Base-by-base conservation (phyloP, 2,113 vertebrate species). In the Lanius ludovicianus region DNA sequence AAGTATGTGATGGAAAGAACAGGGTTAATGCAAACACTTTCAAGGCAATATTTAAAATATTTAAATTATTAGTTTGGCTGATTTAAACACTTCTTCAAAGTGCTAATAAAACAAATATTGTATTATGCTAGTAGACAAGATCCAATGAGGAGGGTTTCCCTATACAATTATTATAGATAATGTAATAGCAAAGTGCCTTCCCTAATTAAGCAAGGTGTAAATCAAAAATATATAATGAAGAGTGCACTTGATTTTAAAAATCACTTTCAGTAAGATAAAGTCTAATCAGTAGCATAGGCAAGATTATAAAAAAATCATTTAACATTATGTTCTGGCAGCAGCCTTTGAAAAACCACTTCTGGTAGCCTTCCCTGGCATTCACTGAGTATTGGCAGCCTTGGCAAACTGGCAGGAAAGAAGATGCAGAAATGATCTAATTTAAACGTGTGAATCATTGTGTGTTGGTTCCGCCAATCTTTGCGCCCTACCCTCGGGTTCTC, bases 341-440 rank as follows among this genome's bases (percentile, higher is more conserved):
- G 82, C 50, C 42, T 94, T 94, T 90, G 82, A 67, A 88, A 94
- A 83, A 93, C 10, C 3, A 5, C 52, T 90, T 83, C 74, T 94
- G 82, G 65, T 96, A 73, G 33, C 46, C 50, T 90, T 93, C 78
- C 78, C 67, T 95, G 90, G 87, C 85, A 79, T 30, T 64, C 70
- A 30, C 10, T 46, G n/a, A 73, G 16, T 22, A 79, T 69, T 95
- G 93, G 80, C 91, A 94, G 71, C 87, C 87, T 90, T 95, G 95
- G 95, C 59, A 95, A 94, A 91, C 87, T 90, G 92, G 87, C 89
- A 93, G 75, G 35, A 52, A 59, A 71, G 93, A 81, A 63, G 52
- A 70, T 33, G 52, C 39, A 94, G 64, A 73, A 90, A 67, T 92
- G 65, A 56, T 80, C 82, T 74, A 75, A 70, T 85, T 88, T 84